Evolutionary conservation across 2,797 vertebrate genomes (phyloP), one percentile per base, ranked within the genome.

Genomic region (Dromococcyx pavoninus): DNA sequence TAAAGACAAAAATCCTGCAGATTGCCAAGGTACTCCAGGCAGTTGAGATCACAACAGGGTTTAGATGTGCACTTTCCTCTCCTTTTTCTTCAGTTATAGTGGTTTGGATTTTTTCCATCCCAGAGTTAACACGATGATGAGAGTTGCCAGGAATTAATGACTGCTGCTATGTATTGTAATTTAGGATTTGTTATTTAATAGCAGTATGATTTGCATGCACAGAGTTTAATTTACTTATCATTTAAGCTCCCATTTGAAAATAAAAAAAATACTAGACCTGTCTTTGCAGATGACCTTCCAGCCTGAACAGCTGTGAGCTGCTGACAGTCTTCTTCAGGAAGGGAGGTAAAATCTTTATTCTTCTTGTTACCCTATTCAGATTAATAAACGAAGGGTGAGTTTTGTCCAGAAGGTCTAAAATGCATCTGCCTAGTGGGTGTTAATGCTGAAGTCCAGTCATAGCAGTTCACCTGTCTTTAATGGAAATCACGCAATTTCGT

Each of bases 1-100:
- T 98, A 98, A 98, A 98, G 97, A 98, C 96, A 96, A 97, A 97
- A 98, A 97, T 96, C 88, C 94, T 94, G 86, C 93, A 67, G 37
- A 96, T 96, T 95, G 79, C 94, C 80, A 93, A 95, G 97, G 87
- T 84, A 91, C 86, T 86, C 86, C 87, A 93, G 77, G 76, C 76
- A 96, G 66, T 86, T 95, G 85, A 89, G 86, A 93, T 89, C 92
- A 71, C 18, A 60, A 65, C 35, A 56, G 82, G 85, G 62, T 89
- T 94, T 93, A 86, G 87, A 92, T 51, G 19, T 53, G 65, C 46
- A 18, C 50, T 88, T 71, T 79, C 72, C 24, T 86, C 35, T 89
- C 48, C 53, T 66, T 93, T 94, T 88, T 80, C 81, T 95, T 88
- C 39, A 89, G 76, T 72, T 76, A 17, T 27, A 87, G 57, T 53